A percentile compares a stretch with the other conserved stretches of the same genome.
These are phyloP conservation scores for Clarias pachynema DNA, from an alignment of 2,797 vertebrate genomes.

Conservation along the genomic window DNA sequence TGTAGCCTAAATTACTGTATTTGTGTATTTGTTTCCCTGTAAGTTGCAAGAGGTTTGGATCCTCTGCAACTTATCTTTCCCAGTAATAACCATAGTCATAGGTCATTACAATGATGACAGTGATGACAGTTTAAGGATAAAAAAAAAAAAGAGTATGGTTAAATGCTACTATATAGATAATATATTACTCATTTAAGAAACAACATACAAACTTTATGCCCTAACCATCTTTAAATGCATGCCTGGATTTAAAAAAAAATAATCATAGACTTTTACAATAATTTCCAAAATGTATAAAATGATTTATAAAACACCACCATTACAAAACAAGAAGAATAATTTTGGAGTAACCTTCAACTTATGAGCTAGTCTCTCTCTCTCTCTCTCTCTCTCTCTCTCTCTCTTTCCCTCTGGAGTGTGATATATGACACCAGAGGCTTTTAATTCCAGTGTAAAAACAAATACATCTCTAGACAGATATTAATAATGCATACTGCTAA, in stretches of 20 bases:
- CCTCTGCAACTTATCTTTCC: too few relatives aligned
- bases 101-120: too few relatives aligned
- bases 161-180: neutral
- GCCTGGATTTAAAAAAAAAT: neutral
- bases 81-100: too few relatives aligned
- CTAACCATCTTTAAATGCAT: neutral
- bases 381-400: constrained; percentile 24
- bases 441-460: constrained; percentile 84
- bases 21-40: too few relatives aligned
- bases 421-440: constrained; percentile 80
- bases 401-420: constrained; percentile 58
- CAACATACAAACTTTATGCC: too few relatives aligned
- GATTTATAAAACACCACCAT: neutral
- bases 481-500: constrained; percentile 81
- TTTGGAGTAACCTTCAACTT: neutral
- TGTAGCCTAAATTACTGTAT: too few relatives aligned
- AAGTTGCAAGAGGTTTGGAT: too few relatives aligned
- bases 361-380: constrained; percentile 23
- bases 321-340: neutral
- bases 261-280: neutral
- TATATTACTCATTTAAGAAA: neutral
- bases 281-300: neutral
- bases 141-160: neutral
- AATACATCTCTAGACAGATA: constrained; percentile 79
- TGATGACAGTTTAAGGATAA: too few relatives aligned